Evolutionary conservation across 2,797 vertebrate species (phyloP).

Genomic region (Xyrichtys novacula): DNA sequence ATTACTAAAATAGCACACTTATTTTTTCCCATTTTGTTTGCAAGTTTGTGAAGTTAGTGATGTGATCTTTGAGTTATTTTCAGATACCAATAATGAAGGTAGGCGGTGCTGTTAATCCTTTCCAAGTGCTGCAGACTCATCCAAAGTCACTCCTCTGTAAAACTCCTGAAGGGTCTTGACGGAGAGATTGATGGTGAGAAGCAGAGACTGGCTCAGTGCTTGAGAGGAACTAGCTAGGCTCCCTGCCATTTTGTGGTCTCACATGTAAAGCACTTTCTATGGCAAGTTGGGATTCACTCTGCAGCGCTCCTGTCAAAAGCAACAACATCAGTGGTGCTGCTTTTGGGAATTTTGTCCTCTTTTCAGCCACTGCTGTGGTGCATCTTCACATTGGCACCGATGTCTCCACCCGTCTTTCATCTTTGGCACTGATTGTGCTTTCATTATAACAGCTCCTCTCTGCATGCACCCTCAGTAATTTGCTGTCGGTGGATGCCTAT

Average conservation of each 20-base stretch:
- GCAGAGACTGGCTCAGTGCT: constrained; percentile 10
- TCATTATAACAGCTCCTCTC: constrained; percentile 65
- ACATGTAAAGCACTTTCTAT: constrained; percentile 42
- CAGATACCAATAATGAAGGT: not conserved
- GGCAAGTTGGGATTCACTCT: constrained; percentile 32
- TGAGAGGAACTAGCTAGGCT: constrained; percentile 27
- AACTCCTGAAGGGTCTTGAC: constrained; percentile 17
- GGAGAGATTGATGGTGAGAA: constrained; percentile 14
- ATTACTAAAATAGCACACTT: not conserved
- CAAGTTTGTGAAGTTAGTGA: constrained; percentile 24
- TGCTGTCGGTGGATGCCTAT: constrained; percentile 45
- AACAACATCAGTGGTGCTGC: constrained; percentile 38
- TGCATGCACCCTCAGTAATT: constrained; percentile 60
- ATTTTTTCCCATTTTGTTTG: not conserved
- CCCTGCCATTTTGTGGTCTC: constrained; percentile 44
- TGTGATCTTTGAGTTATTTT: not conserved
- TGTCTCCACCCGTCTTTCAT: constrained; percentile 40
- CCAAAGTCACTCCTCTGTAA: constrained; percentile 31
- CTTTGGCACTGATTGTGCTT: constrained; percentile 49
- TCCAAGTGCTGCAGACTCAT: constrained; percentile 25
- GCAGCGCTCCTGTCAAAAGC: constrained; percentile 52
- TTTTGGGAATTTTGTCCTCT: constrained; percentile 33
- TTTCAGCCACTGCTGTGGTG: constrained; percentile 34
- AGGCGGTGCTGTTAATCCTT: constrained; percentile 5
- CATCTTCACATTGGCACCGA: constrained; percentile 35